A percentile compares a stretch with the other conserved stretches of the same genome.
Conservation (phyloP, 2,797 vertebrate species). For the Oryzias sinensis region DNA sequence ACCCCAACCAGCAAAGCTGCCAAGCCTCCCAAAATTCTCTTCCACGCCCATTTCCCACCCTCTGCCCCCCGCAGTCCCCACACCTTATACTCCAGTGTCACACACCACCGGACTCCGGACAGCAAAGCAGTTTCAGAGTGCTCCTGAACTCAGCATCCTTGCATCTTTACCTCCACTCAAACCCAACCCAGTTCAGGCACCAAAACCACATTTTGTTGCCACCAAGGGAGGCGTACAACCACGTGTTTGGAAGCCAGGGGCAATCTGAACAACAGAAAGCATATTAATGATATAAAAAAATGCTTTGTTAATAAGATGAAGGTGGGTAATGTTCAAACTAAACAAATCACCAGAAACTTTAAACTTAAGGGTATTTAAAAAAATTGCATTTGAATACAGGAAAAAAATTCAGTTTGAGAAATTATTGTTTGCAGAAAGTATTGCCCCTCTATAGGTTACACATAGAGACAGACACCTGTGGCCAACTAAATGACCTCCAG, state of each 20-base stretch:
- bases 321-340: no score
- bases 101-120: slow-evolving; percentile 71
- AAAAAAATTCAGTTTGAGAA: no score
- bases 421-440: no score
- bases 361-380: no score
- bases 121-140: slow-evolving; percentile 81
- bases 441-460: no score
- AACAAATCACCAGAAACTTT: no score
- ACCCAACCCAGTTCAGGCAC: slow-evolving; percentile 79
- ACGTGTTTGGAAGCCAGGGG: slow-evolving; percentile 89
- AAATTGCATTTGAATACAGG: no score
- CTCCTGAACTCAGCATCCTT: slow-evolving; percentile 79
- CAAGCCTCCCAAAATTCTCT: slow-evolving; percentile 73
- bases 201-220: slow-evolving; percentile 92
- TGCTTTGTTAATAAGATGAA: background rate
- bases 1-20: slow-evolving; percentile 52
- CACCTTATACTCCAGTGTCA: slow-evolving; percentile 64
- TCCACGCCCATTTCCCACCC: slow-evolving; percentile 54
- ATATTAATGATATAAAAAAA: background rate
- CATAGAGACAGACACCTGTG: no score
- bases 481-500: no score
- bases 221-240: slow-evolving; percentile 88
- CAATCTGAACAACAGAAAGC: slow-evolving; percentile 42
- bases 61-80: slow-evolving; percentile 45
- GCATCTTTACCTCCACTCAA: slow-evolving; percentile 68